phyloP scores from a whole-genome alignment of 2,113 vertebrate species.

The Colossoma macropomum region DNA sequence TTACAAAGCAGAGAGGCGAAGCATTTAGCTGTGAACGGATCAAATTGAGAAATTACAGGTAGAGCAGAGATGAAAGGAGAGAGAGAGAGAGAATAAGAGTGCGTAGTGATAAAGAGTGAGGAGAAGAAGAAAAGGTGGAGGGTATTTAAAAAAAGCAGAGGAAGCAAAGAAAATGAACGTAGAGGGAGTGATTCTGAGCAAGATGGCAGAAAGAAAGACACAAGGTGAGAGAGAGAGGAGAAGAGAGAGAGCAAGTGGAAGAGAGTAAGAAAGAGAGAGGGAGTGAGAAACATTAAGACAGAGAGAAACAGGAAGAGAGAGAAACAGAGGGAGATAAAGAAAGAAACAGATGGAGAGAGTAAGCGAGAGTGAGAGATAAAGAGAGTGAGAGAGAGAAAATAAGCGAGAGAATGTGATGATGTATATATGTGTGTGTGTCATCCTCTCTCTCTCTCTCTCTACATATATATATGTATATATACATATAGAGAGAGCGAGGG shows the following conservation, averaged over 20 bases:
- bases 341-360: neutral
- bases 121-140: no score
- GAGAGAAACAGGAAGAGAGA: neutral
- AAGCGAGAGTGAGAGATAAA: constrained; percentile 6
- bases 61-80: neutral
- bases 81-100: neutral
- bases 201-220: constrained; percentile 21
- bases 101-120: no score
- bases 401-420: neutral
- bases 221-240: neutral
- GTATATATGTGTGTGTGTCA: no score
- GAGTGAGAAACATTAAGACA: neutral
- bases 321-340: neutral
- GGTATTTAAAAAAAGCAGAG: no score
- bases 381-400: neutral
- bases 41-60: constrained; percentile 29
- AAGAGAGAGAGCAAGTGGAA: constrained; percentile 4
- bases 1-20: constrained; percentile 8
- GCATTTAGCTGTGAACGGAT: constrained; percentile 45
- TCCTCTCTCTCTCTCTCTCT: no score
- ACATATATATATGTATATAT: no score
- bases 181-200: neutral
- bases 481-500: no score
- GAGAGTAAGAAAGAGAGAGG: no score
- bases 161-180: neutral